Percentiles rank a stretch among this genome's conserved stretches.
phyloP scores from a whole-genome alignment of 1,140 invertebrate species.

The Mactra quadrangularis region DNA sequence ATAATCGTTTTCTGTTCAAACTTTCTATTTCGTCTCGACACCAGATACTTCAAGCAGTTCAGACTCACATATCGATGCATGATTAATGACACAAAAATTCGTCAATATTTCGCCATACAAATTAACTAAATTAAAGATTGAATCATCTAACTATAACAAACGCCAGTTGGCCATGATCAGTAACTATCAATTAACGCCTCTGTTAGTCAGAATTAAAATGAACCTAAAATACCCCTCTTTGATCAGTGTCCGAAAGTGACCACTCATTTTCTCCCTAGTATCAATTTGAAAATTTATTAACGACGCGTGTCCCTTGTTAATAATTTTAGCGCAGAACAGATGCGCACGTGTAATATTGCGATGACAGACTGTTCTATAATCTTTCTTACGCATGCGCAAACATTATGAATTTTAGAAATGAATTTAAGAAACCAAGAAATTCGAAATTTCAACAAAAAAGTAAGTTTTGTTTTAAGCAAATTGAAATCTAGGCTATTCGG shows the following conservation, averaged over 20 bases:
- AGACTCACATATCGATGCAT: not conserved
- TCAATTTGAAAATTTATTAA: slow-evolving; percentile 60
- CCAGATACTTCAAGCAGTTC: too few species aligned
- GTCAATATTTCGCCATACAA: not conserved
- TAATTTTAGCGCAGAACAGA: slow-evolving; percentile 56
- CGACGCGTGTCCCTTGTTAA: slow-evolving; percentile 61
- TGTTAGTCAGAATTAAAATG: slow-evolving; percentile 39
- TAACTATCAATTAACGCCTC: slow-evolving; percentile 27
- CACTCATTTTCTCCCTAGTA: slow-evolving; percentile 47
- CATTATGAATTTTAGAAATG: not conserved
- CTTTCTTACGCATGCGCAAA: not conserved
- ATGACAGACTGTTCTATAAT: not conserved
- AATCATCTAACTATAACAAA: slow-evolving; percentile 11
- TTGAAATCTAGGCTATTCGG: too few species aligned
- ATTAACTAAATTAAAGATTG: slow-evolving; percentile 29
- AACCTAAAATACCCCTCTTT: slow-evolving; percentile 56
- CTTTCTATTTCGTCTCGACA: too few species aligned
- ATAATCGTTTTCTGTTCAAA: too few species aligned
- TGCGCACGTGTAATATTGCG: slow-evolving; percentile 52
- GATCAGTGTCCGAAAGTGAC: slow-evolving; percentile 26
- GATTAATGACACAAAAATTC: not conserved
- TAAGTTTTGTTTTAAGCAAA: too few species aligned
- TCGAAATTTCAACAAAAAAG: too few species aligned
- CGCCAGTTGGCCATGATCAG: not conserved
- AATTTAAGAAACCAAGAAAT: too few species aligned